Percentiles rank a stretch among this genome's conserved stretches.
Conservation (phyloP, 2,888 invertebrate species). For the Drosophila gaucha region DNA sequence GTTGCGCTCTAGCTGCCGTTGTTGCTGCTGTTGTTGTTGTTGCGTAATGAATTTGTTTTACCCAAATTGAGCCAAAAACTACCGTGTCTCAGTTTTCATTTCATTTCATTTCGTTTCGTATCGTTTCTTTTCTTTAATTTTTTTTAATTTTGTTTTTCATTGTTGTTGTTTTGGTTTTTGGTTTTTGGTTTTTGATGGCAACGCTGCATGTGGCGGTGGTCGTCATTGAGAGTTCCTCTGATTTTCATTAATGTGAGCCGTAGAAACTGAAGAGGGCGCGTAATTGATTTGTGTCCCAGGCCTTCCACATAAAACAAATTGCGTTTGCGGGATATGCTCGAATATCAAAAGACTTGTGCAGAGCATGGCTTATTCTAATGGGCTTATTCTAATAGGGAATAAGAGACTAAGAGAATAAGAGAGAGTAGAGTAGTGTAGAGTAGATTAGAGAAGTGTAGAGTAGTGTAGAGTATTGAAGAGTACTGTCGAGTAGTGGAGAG, state of each 20-base stretch:
- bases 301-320: slow-evolving; percentile 62
- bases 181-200: slow-evolving; percentile 27
- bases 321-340: slow-evolving; percentile 12
- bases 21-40: slow-evolving; percentile 25
- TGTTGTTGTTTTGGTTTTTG: slow-evolving; percentile 9
- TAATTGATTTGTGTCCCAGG: slow-evolving; percentile 71
- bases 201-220: slow-evolving; percentile 62
- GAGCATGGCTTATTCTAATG: too few relatives aligned
- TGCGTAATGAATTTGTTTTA: slow-evolving; percentile 74
- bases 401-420: too few relatives aligned
- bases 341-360: neutral
- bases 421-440: too few relatives aligned
- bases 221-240: slow-evolving; percentile 53
- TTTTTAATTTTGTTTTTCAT: slow-evolving; percentile 4
- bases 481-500: neutral
- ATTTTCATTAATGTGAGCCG: slow-evolving; percentile 67
- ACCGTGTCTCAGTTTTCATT: slow-evolving; percentile 57
- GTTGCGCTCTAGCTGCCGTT: slow-evolving; percentile 33
- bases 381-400: too few relatives aligned
- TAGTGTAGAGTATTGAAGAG: too few relatives aligned
- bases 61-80: slow-evolving; percentile 54
- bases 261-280: slow-evolving; percentile 55
- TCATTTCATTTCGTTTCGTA: slow-evolving; percentile 28
- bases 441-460: too few relatives aligned
- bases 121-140: slow-evolving; percentile 17